phyloP scores from a whole-genome alignment of 2,797 vertebrate genomes.

The Anolis apletophallus region DNA sequence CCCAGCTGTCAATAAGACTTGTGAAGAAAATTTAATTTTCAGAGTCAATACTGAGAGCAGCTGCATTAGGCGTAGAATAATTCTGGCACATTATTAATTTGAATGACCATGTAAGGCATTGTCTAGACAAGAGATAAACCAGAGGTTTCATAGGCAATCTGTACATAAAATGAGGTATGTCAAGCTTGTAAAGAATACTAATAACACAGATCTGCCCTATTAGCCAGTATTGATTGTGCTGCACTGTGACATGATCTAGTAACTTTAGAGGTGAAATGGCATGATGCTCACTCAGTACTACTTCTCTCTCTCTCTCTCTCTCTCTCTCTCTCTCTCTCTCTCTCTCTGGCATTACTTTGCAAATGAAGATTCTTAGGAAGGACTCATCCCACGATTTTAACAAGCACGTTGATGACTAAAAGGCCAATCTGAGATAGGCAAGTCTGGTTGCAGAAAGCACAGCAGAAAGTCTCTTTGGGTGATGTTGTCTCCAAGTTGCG shows the following conservation, averaged over 20 bases:
- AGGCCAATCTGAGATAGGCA: too few species aligned
- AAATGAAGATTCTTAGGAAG: too few species aligned
- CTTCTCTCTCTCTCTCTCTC: too few species aligned
- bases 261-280: slow-evolving; percentile 71
- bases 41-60: slow-evolving; percentile 84
- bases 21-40: slow-evolving; percentile 85
- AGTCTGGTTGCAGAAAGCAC: too few species aligned
- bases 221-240: slow-evolving; percentile 78
- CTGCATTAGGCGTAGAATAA: slow-evolving; percentile 83
- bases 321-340: too few species aligned
- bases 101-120: slow-evolving; percentile 80
- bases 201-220: slow-evolving; percentile 77
- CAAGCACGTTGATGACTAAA: too few species aligned
- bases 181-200: slow-evolving; percentile 78
- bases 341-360: too few species aligned
- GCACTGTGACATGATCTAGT: slow-evolving; percentile 62
- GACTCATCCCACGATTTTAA: too few species aligned
- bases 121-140: slow-evolving; percentile 82
- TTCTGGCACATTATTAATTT: slow-evolving; percentile 84
- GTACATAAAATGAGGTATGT: slow-evolving; percentile 78
- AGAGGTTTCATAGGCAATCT: slow-evolving; percentile 79
- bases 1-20: slow-evolving; percentile 82
- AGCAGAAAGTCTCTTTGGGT: too few species aligned
- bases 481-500: too few species aligned
- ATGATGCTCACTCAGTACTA: slow-evolving; percentile 43